Base-by-base conservation (phyloP, 2,888 invertebrate species). In the Scaptomyza reducta region DNA sequence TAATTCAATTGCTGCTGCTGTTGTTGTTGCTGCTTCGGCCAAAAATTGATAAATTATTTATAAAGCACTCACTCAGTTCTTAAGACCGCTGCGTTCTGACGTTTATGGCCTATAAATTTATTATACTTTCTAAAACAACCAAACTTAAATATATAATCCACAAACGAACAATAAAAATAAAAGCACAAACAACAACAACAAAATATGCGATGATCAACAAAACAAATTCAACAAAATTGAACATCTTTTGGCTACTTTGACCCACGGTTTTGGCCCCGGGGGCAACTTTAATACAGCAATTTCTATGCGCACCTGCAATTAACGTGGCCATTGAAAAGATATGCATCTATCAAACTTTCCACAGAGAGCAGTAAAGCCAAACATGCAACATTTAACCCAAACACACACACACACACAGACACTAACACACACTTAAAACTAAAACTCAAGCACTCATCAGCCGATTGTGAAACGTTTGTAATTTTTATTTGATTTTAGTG, bases 21-120 rank as follows among this genome's bases (percentile, higher is more conserved):
- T 25, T 6, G 35, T 22, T 10, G 57, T 67, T 33, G 38, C 38
- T 29, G 4, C 29, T 55, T 41, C 57, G 47, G 18, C n/a, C 63
- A 58, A 58, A 74, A 84, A 84, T 84, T 84, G 74, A 86, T 79
- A 84, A 84, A 86, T 84, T 65, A 86, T 84, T 86, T 86, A 84
- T 84, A 79, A 79, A 77, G 54, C 51, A 49, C 27, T 54, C 31
- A 63, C 25, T 38, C 38, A 50, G 50, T 50, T 50, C 50, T 38
- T 35, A 6, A 18, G 14, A 66, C 64, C 69, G 76, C 65, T 70
- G 60, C n/a, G n/a, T 70, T 74, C 58, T 50, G 42, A 42, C 72
- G 70, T 85, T 86, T 80, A 84, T 84, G 87, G 87, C 79, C 79
- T 77, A 84, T 70, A 84, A 79, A 85, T 77, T 84, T 76, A 73